Base-by-base conservation (phyloP, 2,797 vertebrate species). In the Cyprinella venusta region DNA sequence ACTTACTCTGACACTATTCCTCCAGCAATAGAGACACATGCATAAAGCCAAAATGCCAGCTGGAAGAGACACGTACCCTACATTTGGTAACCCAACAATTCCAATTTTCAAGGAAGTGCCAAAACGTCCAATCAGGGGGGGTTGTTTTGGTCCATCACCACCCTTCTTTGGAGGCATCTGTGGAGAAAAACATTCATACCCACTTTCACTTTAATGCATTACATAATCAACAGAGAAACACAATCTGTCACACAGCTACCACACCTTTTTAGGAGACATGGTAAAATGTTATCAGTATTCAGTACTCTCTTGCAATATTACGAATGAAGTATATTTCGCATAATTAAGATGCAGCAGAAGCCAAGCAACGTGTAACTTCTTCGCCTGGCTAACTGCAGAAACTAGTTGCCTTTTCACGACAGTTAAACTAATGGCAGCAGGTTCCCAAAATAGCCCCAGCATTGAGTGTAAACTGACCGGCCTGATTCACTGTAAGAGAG, bases 121-220 rank as follows among this genome's bases (percentile, higher is more conserved):
- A 89, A 99, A 99, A 77, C 98, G 94, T 89, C 97, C 98, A 90
- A 99, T 98, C 87, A 99, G 93, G 30, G 96, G 95, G 40, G 94
- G 90, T 12, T 93, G 91, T 80, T 99, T 99, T 52, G 97, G 94
- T 84, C 94, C 97, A 89, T 98, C 96, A 83, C 93, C 94, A 94
- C 85, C 92, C 91, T 99, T 99, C 93, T 99, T 99, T 1, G 98
- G 98, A 87, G 98, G 95, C 98, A 99, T 99, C 98, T 98, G 92
- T 64, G 64, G 1, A 48, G 5, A 63, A 94, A 93, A 26, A 71
- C 84, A 45, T 67, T 36, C 4, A 77, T 26, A 72, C 10, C n/a
- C 2, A 21, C n/a, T 50, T 69, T 79, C n/a, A 82, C 6, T 84
- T 76, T 16, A 70, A 16, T 40, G 15, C n/a, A 65, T 76, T 30